Base-by-base conservation (phyloP, 2,113 vertebrate species). In the Varanus komodoensis region DNA sequence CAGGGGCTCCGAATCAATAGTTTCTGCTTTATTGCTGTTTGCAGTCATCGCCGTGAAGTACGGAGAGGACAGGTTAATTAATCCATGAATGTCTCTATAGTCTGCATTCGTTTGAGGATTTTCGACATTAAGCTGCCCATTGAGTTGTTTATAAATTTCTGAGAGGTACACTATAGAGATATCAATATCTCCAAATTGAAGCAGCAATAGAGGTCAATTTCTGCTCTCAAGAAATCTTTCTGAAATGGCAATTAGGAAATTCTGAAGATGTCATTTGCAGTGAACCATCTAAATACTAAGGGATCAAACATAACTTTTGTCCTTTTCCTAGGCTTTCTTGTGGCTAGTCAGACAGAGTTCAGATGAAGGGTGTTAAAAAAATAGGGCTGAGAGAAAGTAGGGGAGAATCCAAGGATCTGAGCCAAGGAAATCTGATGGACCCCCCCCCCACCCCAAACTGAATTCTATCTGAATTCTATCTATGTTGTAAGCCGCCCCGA, bases 1-100 rank as follows among this genome's bases (percentile, higher is more conserved):
- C 38, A 44, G 75, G 54, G 15, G 86, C 93, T 92, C 82, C 84
- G 94, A 95, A 94, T 95, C 95, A 90, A 93, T 95, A 89, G 25
- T 23, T 82, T 92, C 75, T 79, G 38, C 38, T 93, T 95, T 89
- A 85, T 82, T 93, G 68, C 32, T 91, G 92, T 91, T 94, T 85
- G 92, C 50, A 92, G 29, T 82, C 87, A 64, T 90, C 61, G 2
- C 71, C 93, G 6, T 90, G 93, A 83, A 91, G 32, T 78, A 68
- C 81, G 1, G 8, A 77, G n/a, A 84, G 32, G 78, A 90, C 87
- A 92, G 61, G 74, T 93, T 95, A 94, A 92, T 96, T 94, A 94
- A 94, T 90, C 84, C 21, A 86, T 84, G 52, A 94, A 87, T 89
- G 29, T 83, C 21, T 89, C 86, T 87, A 32, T 68, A 84, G 91